These are phyloP conservation scores for Drosophila kikkawai DNA, from an alignment of 1,140 invertebrate genomes.

Conservation along the genomic window DNA sequence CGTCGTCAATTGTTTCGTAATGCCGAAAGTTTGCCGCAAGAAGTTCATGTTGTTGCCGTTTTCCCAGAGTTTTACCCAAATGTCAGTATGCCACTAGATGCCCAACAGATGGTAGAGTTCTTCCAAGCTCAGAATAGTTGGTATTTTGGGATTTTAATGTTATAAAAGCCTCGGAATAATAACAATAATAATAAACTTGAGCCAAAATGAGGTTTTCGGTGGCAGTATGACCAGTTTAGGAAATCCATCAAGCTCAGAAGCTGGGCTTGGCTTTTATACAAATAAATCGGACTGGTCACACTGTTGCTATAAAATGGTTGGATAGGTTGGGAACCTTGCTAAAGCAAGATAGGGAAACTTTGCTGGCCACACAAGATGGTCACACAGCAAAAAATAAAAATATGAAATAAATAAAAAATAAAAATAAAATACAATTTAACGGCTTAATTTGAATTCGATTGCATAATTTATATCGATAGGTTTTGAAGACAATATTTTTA, in stretches of 20 bases:
- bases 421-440: no score
- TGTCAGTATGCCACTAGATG: not conserved
- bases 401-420: no score
- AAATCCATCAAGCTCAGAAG: not conserved
- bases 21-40: conserved; percentile 77
- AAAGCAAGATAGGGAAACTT: not conserved
- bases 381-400: no score
- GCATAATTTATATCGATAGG: no score
- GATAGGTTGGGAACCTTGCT: not conserved
- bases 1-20: conserved; percentile 82
- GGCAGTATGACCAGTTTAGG: not conserved
- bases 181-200: conserved; percentile 5
- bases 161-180: conserved; percentile 1
- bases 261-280: not conserved
- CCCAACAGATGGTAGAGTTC: no score
- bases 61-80: not conserved
- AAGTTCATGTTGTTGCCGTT: conserved; percentile 70
- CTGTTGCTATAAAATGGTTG: not conserved
- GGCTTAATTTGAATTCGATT: no score
- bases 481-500: no score
- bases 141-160: not conserved
- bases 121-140: not conserved
- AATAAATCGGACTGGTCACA: not conserved
- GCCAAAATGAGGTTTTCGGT: not conserved
- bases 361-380: no score